Evolutionary conservation across 2,113 vertebrate genomes (phyloP), one percentile per base, ranked within the genome.

Genomic region (Phrynosoma platyrhinos): DNA sequence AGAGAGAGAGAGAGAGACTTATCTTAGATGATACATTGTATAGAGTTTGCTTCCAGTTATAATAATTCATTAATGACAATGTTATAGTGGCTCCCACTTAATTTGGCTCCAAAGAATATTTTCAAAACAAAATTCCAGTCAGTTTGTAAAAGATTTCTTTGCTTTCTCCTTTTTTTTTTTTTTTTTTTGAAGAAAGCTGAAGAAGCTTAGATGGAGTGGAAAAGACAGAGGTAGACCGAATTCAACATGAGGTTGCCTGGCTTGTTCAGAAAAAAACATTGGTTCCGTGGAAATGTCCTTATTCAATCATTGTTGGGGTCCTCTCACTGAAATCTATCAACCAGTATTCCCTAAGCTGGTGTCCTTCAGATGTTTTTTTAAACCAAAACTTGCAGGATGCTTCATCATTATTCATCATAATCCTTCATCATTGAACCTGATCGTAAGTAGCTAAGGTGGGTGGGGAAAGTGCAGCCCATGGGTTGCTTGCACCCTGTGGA

Each of bases 41-140:
- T 52, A 77, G 62, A 30, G 79, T 42, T 79, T 20, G 40, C 90
- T 92, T 92, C 94, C 93, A 93, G 92, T 93, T 95, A 69, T 89
- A 78, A 69, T 27, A 92, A 89, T 21, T 27, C n/a, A 21, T 83
- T 87, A 92, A 66, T 87, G 92, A 91, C 88, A 92, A 91, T 95
- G 72, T 93, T 92, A 90, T 5, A 76, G 88, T 75, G 64, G n/a
- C 91, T 71, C 47, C 89, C 42, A 86, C 47, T 93, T 92, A 79
- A 72, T 90, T 91, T 93, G 77, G 85, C 79, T 93, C 40, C 78
- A 68, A 58, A 12, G 87, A 91, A 93, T 0, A 0, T 58, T 79
- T 91, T 55, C 78, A 87, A 64, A 76, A 77, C 58, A 62, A 42
- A 90, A 94, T 92, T 89, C 90, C 91, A 87, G 88, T 85, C 14